Conservation (phyloP, 2,113 vertebrate genomes). For the Cacatua alba region DNA sequence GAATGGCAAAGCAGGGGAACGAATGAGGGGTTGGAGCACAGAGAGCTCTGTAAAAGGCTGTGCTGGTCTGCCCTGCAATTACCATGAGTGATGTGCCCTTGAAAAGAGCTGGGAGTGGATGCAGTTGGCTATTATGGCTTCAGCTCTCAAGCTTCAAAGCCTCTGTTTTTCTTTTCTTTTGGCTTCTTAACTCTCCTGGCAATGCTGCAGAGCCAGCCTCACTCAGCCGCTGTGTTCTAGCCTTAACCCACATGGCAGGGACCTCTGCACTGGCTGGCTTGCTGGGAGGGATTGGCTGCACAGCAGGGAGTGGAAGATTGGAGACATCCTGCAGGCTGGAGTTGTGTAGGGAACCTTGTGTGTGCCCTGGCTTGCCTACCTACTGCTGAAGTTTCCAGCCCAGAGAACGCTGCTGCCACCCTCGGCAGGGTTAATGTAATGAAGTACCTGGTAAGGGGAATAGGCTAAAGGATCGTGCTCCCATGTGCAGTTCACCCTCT, state of each 20-base stretch:
- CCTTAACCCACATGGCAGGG: not conserved
- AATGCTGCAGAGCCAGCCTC: not conserved
- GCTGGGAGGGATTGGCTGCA: rapidly evolving
- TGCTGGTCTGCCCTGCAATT: not conserved
- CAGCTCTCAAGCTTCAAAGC: not conserved
- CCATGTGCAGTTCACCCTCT: not conserved
- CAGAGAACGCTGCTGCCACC: not conserved
- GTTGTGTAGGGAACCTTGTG: not conserved
- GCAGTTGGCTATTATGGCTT: not conserved
- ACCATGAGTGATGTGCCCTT: not conserved
- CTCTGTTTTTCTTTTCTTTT: not conserved
- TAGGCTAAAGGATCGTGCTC: not conserved
- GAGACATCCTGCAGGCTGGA: not conserved
- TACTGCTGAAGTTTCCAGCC: not conserved
- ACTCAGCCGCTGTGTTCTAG: not conserved
- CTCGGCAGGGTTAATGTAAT: not conserved
- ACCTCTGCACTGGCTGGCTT: no score
- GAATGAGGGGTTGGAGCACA: rapidly evolving
- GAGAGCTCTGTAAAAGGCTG: not conserved
- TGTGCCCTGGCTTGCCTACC: no score
- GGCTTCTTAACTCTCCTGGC: not conserved
- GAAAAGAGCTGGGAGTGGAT: not conserved
- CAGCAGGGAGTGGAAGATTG: not conserved
- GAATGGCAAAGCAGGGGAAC: not conserved
- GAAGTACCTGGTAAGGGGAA: not conserved